These are phyloP conservation scores for Hemiscyllium ocellatum DNA, from an alignment of 2,113 vertebrate genomes.

Conservation along the genomic window DNA sequence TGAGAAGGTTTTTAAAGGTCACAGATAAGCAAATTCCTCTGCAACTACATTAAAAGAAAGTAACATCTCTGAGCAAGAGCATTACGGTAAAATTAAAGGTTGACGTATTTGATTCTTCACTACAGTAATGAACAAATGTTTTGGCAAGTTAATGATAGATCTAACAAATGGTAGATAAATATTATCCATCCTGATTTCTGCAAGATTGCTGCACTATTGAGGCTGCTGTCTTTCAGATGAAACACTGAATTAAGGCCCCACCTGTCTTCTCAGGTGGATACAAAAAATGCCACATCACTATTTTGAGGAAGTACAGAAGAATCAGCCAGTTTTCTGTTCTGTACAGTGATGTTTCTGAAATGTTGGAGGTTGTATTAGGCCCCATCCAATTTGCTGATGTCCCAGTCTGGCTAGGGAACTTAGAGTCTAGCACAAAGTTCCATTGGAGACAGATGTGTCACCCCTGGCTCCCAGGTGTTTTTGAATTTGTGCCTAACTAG, in stretches of 20 bases:
- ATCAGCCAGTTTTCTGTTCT: neutral
- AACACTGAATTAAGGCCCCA: neutral
- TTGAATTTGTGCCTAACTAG: no score
- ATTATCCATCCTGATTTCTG: neutral
- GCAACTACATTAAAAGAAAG: neutral
- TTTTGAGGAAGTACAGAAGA: neutral
- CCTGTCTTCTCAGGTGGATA: neutral
- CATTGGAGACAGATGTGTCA: no score
- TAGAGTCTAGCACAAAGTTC: no score
- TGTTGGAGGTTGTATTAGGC: no score
- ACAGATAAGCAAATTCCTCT: neutral
- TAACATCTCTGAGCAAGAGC: neutral
- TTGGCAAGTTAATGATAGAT: neutral
- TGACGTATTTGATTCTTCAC: neutral
- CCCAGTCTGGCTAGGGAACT: no score
- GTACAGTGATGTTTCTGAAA: no score
- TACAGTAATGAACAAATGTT: neutral
- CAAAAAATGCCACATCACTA: neutral
- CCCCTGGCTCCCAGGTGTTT: no score
- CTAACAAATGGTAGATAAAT: neutral
- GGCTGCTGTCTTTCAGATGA: neutral
- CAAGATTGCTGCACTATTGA: neutral
- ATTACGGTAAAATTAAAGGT: constrained; percentile 4
- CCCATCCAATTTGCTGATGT: no score
- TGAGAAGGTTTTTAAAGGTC: neutral